Evolutionary conservation across 2,888 invertebrate species (phyloP).

Genomic region (Microplitis deprimator): DNA sequence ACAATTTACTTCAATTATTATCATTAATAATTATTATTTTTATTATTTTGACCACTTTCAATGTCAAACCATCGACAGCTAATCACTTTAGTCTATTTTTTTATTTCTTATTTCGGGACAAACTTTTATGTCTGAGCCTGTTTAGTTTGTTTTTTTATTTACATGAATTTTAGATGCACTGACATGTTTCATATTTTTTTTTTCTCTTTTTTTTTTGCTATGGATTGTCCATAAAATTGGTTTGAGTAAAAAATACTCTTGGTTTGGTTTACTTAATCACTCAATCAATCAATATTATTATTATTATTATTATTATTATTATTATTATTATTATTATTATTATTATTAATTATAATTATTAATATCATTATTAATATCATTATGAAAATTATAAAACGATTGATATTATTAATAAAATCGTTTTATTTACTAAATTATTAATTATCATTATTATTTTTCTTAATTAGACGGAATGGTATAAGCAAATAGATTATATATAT

Average conservation of each 20-base stretch:
- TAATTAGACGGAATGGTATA: slow-evolving; percentile 47
- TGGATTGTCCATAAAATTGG: slow-evolving; percentile 33
- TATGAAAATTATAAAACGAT: not conserved
- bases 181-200: slow-evolving; percentile 23
- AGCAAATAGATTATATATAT: slow-evolving; percentile 44
- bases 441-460: slow-evolving; percentile 15
- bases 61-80: slow-evolving; percentile 25
- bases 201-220: not conserved
- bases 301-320: not conserved
- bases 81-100: not conserved
- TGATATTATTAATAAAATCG: not conserved
- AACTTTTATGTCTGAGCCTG: not conserved
- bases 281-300: not conserved
- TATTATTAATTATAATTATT: too few species aligned
- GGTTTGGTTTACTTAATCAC: slow-evolving; percentile 24
- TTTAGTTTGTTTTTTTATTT: slow-evolving; percentile 21
- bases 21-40: not conserved
- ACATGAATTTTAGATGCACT: slow-evolving; percentile 33
- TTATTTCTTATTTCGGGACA: slow-evolving; percentile 14
- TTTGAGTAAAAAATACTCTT: slow-evolving; percentile 30
- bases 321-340: slow-evolving; percentile 6
- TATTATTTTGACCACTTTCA: slow-evolving; percentile 34
- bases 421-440: slow-evolving; percentile 16
- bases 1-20: slow-evolving; percentile 4
- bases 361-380: not conserved